These are phyloP conservation scores for Actenoides hombroni DNA, from an alignment of 2,113 vertebrate species.

Conservation along the genomic window DNA sequence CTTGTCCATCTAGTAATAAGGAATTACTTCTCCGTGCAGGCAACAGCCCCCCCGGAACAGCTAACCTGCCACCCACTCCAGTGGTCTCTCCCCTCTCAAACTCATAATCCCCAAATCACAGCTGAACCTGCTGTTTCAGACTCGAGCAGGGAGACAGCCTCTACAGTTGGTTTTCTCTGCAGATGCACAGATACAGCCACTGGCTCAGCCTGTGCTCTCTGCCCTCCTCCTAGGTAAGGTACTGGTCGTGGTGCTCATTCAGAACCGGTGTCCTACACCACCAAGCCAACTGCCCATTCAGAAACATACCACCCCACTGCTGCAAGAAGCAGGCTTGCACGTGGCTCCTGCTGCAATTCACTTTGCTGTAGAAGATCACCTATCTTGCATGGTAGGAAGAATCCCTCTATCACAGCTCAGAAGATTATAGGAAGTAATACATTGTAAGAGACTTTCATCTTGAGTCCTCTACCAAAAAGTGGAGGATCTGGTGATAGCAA, in stretches of 20 bases:
- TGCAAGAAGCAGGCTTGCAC: neutral
- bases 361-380: neutral
- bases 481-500: neutral
- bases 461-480: neutral
- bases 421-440: neutral
- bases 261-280: neutral
- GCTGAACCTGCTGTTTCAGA: neutral
- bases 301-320: neutral
- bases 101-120: neutral
- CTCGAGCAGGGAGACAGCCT: neutral
- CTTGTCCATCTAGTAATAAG: neutral
- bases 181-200: neutral
- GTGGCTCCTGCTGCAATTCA: neutral
- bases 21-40: neutral
- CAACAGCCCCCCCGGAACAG: neutral
- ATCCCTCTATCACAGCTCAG: neutral
- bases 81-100: neutral
- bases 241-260: neutral
- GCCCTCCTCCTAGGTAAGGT: neutral
- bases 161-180: neutral
- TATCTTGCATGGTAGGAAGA: neutral
- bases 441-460: neutral
- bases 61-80: neutral
- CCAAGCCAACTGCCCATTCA: neutral
- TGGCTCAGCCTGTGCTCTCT: neutral